Percentiles rank a stretch among this genome's conserved stretches.
Evolutionary conservation across 2,888 invertebrate genomes (phyloP).

Genomic region (Rotaria socialis): DNA sequence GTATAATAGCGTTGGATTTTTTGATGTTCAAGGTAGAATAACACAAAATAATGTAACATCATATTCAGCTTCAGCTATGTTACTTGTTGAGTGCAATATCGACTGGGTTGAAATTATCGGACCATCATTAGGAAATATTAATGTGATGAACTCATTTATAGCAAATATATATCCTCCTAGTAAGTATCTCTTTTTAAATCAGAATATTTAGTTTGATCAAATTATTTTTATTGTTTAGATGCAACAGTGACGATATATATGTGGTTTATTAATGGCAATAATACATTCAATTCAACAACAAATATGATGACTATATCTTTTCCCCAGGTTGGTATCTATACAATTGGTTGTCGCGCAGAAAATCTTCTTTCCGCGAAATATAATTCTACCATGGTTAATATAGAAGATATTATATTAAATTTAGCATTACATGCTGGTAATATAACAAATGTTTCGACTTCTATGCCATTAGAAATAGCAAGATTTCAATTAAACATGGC

Average conservation of each 20-base stretch:
- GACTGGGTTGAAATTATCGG: not conserved
- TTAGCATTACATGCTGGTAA: not conserved
- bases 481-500: not conserved
- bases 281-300: not conserved
- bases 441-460: conserved; percentile 4
- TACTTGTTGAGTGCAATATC: not conserved
- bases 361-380: not conserved
- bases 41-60: not conserved
- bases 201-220: not conserved
- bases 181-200: not conserved
- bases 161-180: not conserved
- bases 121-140: not conserved
- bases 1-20: not conserved
- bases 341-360: not conserved
- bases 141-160: not conserved
- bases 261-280: not conserved
- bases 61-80: not conserved
- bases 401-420: not conserved
- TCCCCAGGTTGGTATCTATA: not conserved
- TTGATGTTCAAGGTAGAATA: not conserved
- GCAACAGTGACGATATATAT: not conserved
- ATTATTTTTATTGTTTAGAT: not conserved
- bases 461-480: not conserved
- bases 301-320: not conserved
- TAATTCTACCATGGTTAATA: not conserved